Conservation (phyloP, 2,888 invertebrate genomes). For the Amblyjoppa proteus region DNA sequence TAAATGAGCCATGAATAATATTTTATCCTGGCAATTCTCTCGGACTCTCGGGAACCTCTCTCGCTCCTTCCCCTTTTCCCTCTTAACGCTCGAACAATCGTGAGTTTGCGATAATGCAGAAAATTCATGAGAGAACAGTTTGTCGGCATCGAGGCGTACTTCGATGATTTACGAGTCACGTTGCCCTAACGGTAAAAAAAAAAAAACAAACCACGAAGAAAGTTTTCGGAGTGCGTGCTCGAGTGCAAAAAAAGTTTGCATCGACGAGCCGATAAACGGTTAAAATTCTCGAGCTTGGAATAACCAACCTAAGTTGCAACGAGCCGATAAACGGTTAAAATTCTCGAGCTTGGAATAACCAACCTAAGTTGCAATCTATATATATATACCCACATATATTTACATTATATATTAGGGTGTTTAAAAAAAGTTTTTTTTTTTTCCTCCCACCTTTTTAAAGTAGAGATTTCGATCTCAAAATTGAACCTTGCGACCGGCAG, state of each 20-base stretch:
- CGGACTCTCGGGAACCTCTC: background rate
- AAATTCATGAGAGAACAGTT: slow-evolving; percentile 26
- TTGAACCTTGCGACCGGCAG: too few relatives aligned
- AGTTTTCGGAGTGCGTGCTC: slow-evolving; percentile 16
- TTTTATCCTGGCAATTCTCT: slow-evolving; percentile 4
- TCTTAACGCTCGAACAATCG: slow-evolving; percentile 17
- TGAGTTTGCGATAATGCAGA: slow-evolving; percentile 12
- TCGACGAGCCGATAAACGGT: slow-evolving; percentile 27
- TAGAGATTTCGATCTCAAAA: too few relatives aligned
- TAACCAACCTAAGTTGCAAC: background rate
- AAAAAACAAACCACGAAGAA: slow-evolving; percentile 1
- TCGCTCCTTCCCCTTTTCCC: background rate
- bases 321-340: slow-evolving; percentile 33
- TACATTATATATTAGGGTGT: too few relatives aligned
- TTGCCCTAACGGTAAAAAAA: slow-evolving; percentile 14
- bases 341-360: slow-evolving; percentile 34
- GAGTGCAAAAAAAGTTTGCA: slow-evolving; percentile 14
- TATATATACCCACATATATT: too few relatives aligned
- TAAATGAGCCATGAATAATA: slow-evolving; percentile 6
- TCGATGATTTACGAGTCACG: slow-evolving; percentile 25
- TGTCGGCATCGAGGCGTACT: background rate
- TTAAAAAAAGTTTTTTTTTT: too few relatives aligned
- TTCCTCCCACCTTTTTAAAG: too few relatives aligned
- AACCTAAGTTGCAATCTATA: background rate
- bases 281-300: slow-evolving; percentile 35